Evolutionary conservation across 2,888 invertebrate species (phyloP), one percentile per base, ranked within the genome.

Genomic region (Diachrysia chrysitis): DNA sequence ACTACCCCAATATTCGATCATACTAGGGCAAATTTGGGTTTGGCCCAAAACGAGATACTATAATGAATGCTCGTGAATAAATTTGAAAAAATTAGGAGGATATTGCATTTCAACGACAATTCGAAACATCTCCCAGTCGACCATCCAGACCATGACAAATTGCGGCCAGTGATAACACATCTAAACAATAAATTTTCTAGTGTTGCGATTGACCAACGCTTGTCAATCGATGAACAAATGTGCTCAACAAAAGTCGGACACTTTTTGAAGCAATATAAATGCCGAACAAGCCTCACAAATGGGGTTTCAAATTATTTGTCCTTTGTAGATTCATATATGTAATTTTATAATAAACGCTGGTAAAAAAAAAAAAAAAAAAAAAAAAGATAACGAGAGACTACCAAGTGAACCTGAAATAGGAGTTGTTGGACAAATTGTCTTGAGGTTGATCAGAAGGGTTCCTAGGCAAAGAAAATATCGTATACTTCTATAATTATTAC

Each of bases 81-180:
- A 60, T 60, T 66, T 56, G 66, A 60, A 35, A 66, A 58, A 58
- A 56, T 35, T 55, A 55, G 60, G 0, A 21, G 29, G 10, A 4
- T 56, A 37, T 55, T 66, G 10, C 66, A 66, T 35, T 60, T 66
- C 7, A 66, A 54, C 17, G 64, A 64, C 4, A 58, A 58, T 2
- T 53, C 58, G 0, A 58, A 58, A 60, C 60, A 66, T 53, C 54
- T 58, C 7, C 62, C 66, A 42, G 46, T 58, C 19, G 46, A 58
- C 32, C 67, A 63, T 63, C 58, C 55, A 25, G 32, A 67, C 9
- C 58, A 68, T 35, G 68, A 68, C 48, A 68, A 68, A 63, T 46
- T 68, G 32, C 55, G 68, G 12, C 67, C 67, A 0, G 63, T 68
- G 54, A 56, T 68, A 53, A 35, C 21, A 19, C 58, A 62, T 54